Evolutionary conservation across 2,888 invertebrate genomes (phyloP), one percentile per base, ranked within the genome.

Genomic region (Megaustenia siamemsis): DNA sequence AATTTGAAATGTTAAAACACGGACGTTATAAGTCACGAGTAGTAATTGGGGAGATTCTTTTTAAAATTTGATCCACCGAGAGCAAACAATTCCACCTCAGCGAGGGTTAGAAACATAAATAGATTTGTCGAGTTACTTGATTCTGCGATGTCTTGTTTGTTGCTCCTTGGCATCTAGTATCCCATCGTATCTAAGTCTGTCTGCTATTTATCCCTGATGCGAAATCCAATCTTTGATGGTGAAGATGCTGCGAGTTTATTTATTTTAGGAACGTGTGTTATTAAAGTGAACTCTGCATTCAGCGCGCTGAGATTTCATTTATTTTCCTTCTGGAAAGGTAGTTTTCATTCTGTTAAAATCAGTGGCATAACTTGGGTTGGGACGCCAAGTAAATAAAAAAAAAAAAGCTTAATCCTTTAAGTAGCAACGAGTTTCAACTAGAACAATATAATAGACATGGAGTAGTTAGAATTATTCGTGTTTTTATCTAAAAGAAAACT

Each of bases 11-110:
- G 35, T 38, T 69, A 56, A 53, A 56, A 53, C 56, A 32, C 1
- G 35, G 24, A 56, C 10, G 76, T 24, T 2, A 76, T 35, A 76
- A 49, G 45, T 28, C 8, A 24, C 38, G 35, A 56, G 1, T 32
- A 53, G 49, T 32, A 56, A 76, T 56, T 56, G 38, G 76, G n/a
- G 53, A 32, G 35, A 76, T 53, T 35, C 2, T 56, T 18, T 76
- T 76, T 76, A 12, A 76, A 76, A 76, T 76, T 56, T 76, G 76
- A 76, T 76, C 56, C 38, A 38, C 35, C 56, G 21, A 56, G 38
- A 76, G 38, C 35, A 53, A 76, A 76, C 76, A 38, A 76, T 21
- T 56, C 56, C 56, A 1, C 38, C 35, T 76, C 35, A 28, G 35
- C 3, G 21, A 38, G 21, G 38, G 56, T 76, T 53, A 76, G 35